Percentiles rank a stretch among this genome's conserved stretches.
These are phyloP conservation scores for Lacerta viridis DNA, from an alignment of 2,797 vertebrate species.

Conservation along the genomic window DNA sequence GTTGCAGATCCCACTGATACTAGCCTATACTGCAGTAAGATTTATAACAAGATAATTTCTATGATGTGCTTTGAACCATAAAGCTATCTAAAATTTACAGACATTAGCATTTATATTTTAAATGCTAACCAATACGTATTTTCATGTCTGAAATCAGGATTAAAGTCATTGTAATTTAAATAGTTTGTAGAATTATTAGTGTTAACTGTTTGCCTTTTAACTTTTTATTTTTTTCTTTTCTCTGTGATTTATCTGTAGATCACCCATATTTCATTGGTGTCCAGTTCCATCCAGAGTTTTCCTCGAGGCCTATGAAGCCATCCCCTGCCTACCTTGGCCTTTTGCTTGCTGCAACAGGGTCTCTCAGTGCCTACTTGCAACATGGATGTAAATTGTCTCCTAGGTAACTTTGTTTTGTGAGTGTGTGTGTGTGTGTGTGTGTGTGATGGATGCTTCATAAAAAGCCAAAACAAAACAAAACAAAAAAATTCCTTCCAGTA, in stretches of 20 bases:
- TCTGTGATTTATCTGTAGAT: slow-evolving; percentile 72
- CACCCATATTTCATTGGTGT: slow-evolving; percentile 87
- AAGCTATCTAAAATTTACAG: no score
- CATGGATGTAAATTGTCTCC: slow-evolving; percentile 80
- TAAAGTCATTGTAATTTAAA: not conserved
- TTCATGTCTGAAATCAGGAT: not conserved
- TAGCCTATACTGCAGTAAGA: no score
- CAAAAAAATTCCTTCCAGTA: no score
- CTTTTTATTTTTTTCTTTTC: slow-evolving; percentile 11
- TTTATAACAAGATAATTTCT: not conserved
- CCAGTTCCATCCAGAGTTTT: slow-evolving; percentile 87
- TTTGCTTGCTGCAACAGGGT: slow-evolving; percentile 84
- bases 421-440: not conserved
- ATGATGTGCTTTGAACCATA: not conserved
- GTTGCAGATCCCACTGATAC: not conserved
- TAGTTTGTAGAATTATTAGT: not conserved
- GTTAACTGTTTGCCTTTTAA: no score
- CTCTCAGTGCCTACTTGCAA: slow-evolving; percentile 77
- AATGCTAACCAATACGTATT: no score
- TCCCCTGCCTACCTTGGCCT: slow-evolving; percentile 85
- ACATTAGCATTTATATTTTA: no score
- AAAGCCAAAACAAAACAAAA: not conserved
- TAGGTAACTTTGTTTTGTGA: slow-evolving; percentile 75
- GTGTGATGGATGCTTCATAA: slow-evolving; percentile 20
- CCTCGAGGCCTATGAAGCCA: slow-evolving; percentile 86